These are phyloP conservation scores for Syngnathus typhle DNA, from an alignment of 2,113 vertebrate species.

Conservation along the genomic window DNA sequence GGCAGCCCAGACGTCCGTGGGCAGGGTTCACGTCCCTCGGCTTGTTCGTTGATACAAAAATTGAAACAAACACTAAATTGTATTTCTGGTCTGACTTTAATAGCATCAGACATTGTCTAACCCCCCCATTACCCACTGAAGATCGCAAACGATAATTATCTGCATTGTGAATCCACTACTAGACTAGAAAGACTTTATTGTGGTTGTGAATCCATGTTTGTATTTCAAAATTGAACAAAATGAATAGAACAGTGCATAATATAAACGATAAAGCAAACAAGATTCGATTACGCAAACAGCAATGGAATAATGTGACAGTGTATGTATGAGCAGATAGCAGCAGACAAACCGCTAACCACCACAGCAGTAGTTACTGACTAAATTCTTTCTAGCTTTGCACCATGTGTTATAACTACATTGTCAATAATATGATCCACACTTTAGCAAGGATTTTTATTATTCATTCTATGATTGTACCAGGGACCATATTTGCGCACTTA, in stretches of 20 bases:
- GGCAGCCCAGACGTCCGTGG: slow-evolving; percentile 28
- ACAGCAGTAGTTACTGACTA: background rate
- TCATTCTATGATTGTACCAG: background rate
- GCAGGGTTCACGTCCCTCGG: slow-evolving; percentile 16
- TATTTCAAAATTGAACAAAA: background rate
- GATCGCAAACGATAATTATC: background rate
- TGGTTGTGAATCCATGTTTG: background rate
- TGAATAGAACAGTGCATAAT: background rate
- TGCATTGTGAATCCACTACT: background rate
- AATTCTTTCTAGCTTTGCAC: background rate
- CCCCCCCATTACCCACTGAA: background rate
- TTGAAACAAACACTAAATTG: background rate
- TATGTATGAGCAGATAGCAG: too few relatives aligned
- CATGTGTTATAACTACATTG: background rate
- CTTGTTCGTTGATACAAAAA: slow-evolving; percentile 21
- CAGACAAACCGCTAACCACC: too few relatives aligned
- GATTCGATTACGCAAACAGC: background rate
- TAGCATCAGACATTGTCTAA: background rate
- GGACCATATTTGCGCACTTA: background rate
- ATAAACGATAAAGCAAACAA: background rate
- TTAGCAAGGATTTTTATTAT: background rate
- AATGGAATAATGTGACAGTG: background rate
- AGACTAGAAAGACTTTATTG: background rate
- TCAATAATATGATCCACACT: background rate
- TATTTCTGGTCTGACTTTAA: background rate